Conservation (phyloP, 2,113 vertebrate genomes). For the Oxygymnocypris stewartii region DNA sequence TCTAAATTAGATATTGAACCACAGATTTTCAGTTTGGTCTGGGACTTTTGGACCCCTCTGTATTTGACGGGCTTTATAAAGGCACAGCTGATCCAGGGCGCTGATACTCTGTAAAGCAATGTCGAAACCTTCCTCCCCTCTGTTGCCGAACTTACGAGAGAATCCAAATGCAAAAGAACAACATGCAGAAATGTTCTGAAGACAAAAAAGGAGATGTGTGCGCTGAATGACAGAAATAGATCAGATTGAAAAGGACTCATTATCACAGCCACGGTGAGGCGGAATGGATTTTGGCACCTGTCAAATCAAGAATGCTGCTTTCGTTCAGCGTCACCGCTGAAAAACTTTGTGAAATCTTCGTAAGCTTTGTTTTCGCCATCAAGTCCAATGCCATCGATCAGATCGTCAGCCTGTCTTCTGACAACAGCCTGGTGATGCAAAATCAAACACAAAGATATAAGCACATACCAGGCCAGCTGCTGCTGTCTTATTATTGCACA, state of each 20-base stretch:
- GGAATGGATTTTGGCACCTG: conserved; percentile 41
- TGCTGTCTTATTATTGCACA: conserved; percentile 2
- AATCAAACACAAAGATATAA: conserved; percentile 23
- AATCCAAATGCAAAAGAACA: neutral
- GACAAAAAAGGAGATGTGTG: neutral
- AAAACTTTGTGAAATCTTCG: conserved; percentile 33
- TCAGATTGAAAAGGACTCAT: conserved; percentile 43
- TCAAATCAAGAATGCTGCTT: conserved; percentile 39
- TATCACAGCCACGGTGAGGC: conserved; percentile 18
- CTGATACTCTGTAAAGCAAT: conserved; percentile 19
- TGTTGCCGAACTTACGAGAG: neutral
- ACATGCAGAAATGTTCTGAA: neutral
- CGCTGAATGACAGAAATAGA: conserved; percentile 36
- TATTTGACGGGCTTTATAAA: conserved; percentile 33
- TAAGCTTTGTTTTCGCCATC: conserved; percentile 29
- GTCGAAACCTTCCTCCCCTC: conserved; percentile 12
- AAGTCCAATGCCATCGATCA: conserved; percentile 38
- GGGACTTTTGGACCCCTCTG: conserved; percentile 15
- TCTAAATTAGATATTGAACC: conserved; percentile 16
- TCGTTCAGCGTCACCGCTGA: conserved; percentile 5
- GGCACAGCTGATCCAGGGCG: neutral
- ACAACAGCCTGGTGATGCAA: conserved; percentile 30
- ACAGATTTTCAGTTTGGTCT: conserved; percentile 10
- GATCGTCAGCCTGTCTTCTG: conserved; percentile 21
- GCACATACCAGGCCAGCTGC: conserved; percentile 30